Base-by-base conservation (phyloP, 1,140 invertebrate genomes). In the Zaprionus inermis region DNA sequence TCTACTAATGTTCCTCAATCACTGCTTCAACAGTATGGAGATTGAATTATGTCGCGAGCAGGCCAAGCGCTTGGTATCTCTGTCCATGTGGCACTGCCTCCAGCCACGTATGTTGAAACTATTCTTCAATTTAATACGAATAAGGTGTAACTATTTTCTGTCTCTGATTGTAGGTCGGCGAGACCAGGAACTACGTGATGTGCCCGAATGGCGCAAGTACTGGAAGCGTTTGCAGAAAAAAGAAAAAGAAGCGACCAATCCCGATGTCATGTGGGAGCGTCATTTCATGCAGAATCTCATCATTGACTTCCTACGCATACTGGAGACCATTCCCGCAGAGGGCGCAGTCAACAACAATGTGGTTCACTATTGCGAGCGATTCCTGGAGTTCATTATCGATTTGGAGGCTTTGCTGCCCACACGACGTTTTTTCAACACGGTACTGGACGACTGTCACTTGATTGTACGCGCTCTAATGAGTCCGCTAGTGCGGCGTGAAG, bases 1-100 rank as follows among this genome's bases (percentile, higher is more conserved):
- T 0, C 85, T 99, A 34, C 93, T 99, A 5, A 94, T 98, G 11
- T 99, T 99, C 92, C 93, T 99, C 0, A 98, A 98, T 92, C 98
- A 99, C 92, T 98, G 98, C 91, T 99, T 99, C 76, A 99, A 98
- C 84, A 99, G 97, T 79, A 97, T 99, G 96, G 98, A 99, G 94
- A 96, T 99, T 22, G 96, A 97, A 76, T 91, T 99, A 9, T 97
- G 99, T 51, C 93, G 98, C 36, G 96, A 98, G 81, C 97, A 98
- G 93, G 96, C 98, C 3, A 98, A 98, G 91, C 94, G 96, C 72
- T 93, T 99, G 20, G 97, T 99, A 0, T 99, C 98, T 0, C 94
- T 99, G 0, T 96, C 97, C 6, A 98, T 98, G 94, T 99, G 98
- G 98, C 94, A 95, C 20, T 98, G 97, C 82, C 93, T 99, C 14